Conservation (phyloP, 1,140 invertebrate species). For the Cecropterus lyciades region DNA sequence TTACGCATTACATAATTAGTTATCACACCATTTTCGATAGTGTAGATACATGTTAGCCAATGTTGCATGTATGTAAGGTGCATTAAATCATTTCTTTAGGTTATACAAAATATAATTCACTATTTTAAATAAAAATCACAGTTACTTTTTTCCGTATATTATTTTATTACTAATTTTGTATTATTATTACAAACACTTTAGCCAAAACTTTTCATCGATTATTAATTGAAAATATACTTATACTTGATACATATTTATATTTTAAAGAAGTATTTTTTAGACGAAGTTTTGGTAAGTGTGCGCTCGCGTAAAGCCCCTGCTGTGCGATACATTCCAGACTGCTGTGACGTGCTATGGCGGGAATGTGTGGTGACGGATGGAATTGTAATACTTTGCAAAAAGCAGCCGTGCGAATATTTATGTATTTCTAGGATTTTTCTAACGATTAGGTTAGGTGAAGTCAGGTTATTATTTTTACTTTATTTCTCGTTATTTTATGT, state of each 20-base stretch:
- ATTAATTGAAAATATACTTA: too few relatives aligned
- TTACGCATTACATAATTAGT: conserved; percentile 52
- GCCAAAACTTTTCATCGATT: conserved; percentile 2
- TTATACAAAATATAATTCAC: background rate
- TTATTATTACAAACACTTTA: conserved; percentile 1
- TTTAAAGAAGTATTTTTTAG: background rate
- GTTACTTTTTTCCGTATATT: background rate
- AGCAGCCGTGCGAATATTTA: conserved; percentile 45
- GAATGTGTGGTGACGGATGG: conserved; percentile 70
- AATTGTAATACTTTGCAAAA: conserved; percentile 61
- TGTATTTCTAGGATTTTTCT: conserved; percentile 9
- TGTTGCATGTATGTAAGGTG: conserved; percentile 52
- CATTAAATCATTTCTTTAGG: background rate
- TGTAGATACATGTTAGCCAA: conserved; percentile 48
- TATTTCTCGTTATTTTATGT: conserved; percentile 10
- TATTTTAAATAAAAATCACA: too few relatives aligned
- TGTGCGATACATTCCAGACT: conserved; percentile 52
- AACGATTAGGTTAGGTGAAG: background rate
- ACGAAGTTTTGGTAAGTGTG: conserved; percentile 20
- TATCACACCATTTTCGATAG: conserved; percentile 78
- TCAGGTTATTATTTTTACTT: too few relatives aligned
- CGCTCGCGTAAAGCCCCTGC: conserved; percentile 60
- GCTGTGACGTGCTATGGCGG: conserved; percentile 54
- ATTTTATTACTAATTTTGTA: background rate
- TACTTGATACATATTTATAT: too few relatives aligned